These are phyloP conservation scores for Scomber japonicus DNA, from an alignment of 2,113 vertebrate species.

Conservation along the genomic window DNA sequence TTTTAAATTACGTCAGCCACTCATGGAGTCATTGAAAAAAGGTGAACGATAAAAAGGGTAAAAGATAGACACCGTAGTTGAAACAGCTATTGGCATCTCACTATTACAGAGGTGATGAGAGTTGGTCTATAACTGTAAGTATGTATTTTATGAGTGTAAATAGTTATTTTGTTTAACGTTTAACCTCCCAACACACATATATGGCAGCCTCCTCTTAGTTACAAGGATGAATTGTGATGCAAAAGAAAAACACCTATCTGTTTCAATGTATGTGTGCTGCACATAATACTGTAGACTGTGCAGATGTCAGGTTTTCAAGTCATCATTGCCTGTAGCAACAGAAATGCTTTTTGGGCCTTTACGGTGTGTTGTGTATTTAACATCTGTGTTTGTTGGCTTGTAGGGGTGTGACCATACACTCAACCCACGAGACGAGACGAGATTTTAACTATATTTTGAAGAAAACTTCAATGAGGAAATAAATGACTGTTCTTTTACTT, in stretches of 20 bases:
- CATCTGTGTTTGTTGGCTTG: too few species aligned
- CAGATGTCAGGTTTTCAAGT: too few species aligned
- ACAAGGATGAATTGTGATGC: background rate
- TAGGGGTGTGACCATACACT: too few species aligned
- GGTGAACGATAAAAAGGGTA: background rate
- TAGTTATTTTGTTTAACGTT: background rate
- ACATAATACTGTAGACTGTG: too few species aligned
- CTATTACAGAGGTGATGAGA: background rate
- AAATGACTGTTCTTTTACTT: too few species aligned
- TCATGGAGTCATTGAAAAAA: background rate
- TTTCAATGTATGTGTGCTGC: background rate
- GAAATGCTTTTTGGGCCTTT: too few species aligned
- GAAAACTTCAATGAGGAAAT: too few species aligned
- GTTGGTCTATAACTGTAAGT: too few species aligned
- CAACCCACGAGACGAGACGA: too few species aligned
- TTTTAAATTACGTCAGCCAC: background rate
- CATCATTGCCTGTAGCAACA: too few species aligned
- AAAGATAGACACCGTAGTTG: background rate
- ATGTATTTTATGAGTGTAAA: background rate
- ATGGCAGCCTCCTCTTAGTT: background rate
- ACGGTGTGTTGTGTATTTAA: too few species aligned
- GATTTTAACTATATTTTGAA: too few species aligned
- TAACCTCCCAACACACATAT: background rate
- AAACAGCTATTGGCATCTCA: conserved; percentile 11
- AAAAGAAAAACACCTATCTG: background rate